These are phyloP conservation scores for Polydrusus tereticollis DNA, from an alignment of 2,888 invertebrate species.

Conservation along the genomic window DNA sequence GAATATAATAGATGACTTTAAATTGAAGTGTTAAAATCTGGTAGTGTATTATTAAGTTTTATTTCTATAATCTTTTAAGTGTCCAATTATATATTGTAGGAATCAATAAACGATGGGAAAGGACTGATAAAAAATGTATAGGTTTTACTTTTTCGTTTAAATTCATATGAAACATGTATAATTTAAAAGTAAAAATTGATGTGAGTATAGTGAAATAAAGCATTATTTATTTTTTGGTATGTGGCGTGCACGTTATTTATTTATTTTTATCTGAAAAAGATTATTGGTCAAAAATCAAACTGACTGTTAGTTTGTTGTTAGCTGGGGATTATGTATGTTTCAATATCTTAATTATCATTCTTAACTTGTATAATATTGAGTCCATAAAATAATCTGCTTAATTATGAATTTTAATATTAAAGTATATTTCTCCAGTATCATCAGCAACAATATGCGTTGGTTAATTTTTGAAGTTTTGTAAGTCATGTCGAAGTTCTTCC, in stretches of 20 bases:
- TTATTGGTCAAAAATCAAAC: neutral
- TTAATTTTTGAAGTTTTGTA: too few species aligned
- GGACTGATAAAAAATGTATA: conserved; percentile 9
- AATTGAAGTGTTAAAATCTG: conserved; percentile 23
- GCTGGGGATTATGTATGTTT: neutral
- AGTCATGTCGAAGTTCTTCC: too few species aligned
- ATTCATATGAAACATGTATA: neutral
- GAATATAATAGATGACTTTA: conserved; percentile 18
- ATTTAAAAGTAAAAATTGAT: neutral
- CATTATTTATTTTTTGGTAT: neutral
- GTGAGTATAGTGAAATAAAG: neutral
- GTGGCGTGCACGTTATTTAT: neutral
- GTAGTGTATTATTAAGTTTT: conserved; percentile 12
- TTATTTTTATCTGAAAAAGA: neutral
- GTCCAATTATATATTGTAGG: conserved; percentile 16
- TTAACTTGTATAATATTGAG: too few species aligned
- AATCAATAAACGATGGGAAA: conserved; percentile 18
- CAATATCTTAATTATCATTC: too few species aligned
- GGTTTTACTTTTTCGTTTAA: neutral
- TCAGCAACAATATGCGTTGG: too few species aligned
- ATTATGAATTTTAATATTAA: too few species aligned
- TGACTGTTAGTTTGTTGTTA: neutral
- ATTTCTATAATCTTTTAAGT: conserved; percentile 14
- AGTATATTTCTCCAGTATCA: too few species aligned
- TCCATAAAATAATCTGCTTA: too few species aligned